Base-by-base conservation (phyloP, 1,140 invertebrate genomes). In the Leptonema lineaticorne region DNA sequence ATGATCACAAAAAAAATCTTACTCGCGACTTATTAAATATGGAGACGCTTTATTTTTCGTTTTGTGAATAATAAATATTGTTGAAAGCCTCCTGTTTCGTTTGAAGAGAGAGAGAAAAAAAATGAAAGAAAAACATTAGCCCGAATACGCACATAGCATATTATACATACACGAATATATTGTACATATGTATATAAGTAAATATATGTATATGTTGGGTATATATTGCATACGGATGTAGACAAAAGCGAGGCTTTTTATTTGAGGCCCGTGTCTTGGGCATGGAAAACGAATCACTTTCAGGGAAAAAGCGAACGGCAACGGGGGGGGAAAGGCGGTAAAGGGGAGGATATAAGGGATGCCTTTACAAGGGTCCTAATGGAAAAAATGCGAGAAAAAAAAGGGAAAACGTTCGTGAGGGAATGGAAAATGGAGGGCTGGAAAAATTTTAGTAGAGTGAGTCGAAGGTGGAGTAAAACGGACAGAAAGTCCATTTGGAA, bases 401-500 rank as follows among this genome's bases (percentile, higher is more conserved):
- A 28, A 26, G 41, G 28, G 24, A 41, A 28, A 62, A 29, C 29
- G 4, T 24, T 57, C 20, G 8, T 22, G 30, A 27, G 30, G 16
- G 48, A 67, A 26, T 37, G 33, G 24, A 67, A 45, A 67, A 57
- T 27, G 27, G 26, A n/a, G 29, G 29, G 41, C 45, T n/a, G 60
- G 37, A 63, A 46, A 53, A 50, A 59, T 27, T 26, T n/a, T 11
- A n/a, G 66, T 9, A 18, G 41, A 18, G 30, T 22, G 30, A 30
- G 62, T 20, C 26, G 67, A 24, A 63, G 41, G 41, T 63, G 53
- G 18, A 18, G 7, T 18, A n/a, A 64, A 58, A 63, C 33, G 24
- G 57, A 28, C 29, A 33, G 57, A 59, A 69, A 65, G 53, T 65
- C 63, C 68, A 69, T 69, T 69, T 69, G 63, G 62, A 69, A 69